phyloP scores from a whole-genome alignment of 2,888 invertebrate species.

The Muschampia plurimacula region DNA sequence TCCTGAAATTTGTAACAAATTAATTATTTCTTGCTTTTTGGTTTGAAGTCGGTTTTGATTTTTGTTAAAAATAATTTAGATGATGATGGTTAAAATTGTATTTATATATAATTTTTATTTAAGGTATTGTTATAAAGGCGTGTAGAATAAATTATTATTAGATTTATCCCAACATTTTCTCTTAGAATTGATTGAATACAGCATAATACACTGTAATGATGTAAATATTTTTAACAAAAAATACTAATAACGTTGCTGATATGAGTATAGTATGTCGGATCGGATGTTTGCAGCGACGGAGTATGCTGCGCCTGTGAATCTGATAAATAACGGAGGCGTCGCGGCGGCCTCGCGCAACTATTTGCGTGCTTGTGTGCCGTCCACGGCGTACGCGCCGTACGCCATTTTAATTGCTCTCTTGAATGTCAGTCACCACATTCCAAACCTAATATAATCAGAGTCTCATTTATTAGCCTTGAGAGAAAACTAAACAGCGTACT shows the following conservation, averaged over 20 bases:
- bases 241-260: conserved; percentile 1
- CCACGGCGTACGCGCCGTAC: conserved; percentile 52
- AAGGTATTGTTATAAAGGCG: neutral
- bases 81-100: no score
- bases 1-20: no score
- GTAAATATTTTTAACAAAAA: conserved; percentile 2
- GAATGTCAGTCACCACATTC: conserved; percentile 73
- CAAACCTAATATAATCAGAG: conserved; percentile 53
- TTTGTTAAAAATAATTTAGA: no score
- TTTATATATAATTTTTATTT: no score
- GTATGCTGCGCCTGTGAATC: conserved; percentile 6
- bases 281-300: conserved; percentile 7
- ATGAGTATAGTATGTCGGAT: neutral
- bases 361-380: conserved; percentile 61
- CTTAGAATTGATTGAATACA: no score
- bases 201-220: neutral
- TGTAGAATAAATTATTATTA: neutral
- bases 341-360: conserved; percentile 75
- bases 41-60: no score
- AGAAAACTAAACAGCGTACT: conserved; percentile 29
- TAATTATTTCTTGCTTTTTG: no score
- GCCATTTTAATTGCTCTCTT: conserved; percentile 70
- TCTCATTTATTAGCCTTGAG: conserved; percentile 39
- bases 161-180: neutral
- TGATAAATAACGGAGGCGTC: conserved; percentile 54